These are phyloP conservation scores for Agraylea sexmaculata DNA, from an alignment of 1,140 invertebrate species.

Conservation along the genomic window DNA sequence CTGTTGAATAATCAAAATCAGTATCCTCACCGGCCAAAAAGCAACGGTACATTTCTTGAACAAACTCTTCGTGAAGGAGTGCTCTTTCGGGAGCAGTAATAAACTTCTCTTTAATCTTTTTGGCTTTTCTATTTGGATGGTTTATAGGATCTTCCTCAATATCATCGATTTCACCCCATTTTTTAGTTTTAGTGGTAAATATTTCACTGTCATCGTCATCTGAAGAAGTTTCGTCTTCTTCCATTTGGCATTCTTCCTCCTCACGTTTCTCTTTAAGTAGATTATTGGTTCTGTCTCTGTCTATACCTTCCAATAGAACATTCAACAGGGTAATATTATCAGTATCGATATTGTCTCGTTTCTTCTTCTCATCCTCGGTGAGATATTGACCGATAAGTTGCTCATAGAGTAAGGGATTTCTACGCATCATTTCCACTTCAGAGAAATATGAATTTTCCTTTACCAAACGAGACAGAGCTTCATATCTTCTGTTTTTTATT, in stretches of 20 bases:
- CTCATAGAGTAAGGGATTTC: slow-evolving; percentile 82
- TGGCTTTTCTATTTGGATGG: slow-evolving; percentile 23
- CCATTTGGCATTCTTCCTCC: slow-evolving; percentile 39
- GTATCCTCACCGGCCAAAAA: slow-evolving; percentile 75
- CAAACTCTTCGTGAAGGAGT: slow-evolving; percentile 71
- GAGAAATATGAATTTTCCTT: slow-evolving; percentile 72
- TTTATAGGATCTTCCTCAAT: slow-evolving; percentile 7
- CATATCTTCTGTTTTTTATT: slow-evolving; percentile 69
- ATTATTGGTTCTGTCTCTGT: slow-evolving; percentile 49
- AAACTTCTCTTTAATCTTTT: slow-evolving; percentile 23
- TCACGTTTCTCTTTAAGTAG: slow-evolving; percentile 50
- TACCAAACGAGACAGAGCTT: slow-evolving; percentile 66
- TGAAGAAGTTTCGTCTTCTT: slow-evolving; percentile 34
- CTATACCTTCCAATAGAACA: slow-evolving; percentile 55
- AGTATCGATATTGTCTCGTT: slow-evolving; percentile 46
- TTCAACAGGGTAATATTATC: slow-evolving; percentile 52
- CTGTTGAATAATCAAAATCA: slow-evolving; percentile 69
- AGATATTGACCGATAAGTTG: slow-evolving; percentile 77
- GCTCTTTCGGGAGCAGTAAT: slow-evolving; percentile 46
- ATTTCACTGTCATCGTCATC: slow-evolving; percentile 28
- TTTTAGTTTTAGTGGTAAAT: slow-evolving; percentile 22
- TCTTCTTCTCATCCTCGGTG: slow-evolving; percentile 58
- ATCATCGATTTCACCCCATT: slow-evolving; percentile 1
- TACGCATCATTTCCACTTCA: slow-evolving; percentile 83
- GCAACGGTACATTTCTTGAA: slow-evolving; percentile 75